Evolutionary conservation across 2,888 invertebrate species (phyloP).

Genomic region (Caenorhabditis imperialis): DNA sequence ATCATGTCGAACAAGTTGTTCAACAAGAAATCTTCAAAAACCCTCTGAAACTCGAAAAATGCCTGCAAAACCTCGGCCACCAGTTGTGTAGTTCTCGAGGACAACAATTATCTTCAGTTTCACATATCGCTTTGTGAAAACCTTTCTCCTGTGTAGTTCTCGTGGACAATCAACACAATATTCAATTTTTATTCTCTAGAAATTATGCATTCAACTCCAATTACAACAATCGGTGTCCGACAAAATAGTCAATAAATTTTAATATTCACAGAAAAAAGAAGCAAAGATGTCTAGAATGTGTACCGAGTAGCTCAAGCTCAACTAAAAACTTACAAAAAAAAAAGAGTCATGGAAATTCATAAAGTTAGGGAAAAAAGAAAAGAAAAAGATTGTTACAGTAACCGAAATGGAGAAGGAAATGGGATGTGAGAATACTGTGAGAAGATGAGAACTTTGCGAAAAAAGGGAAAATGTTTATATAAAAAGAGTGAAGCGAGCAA

Average conservation of each 20-base stretch:
- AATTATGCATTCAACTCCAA: conserved; percentile 8
- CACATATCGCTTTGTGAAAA: too few species aligned
- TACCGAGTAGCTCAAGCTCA: conserved; percentile 24
- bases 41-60: too few species aligned
- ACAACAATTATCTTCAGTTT: too few species aligned
- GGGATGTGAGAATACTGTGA: conserved; percentile 32
- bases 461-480: too few species aligned
- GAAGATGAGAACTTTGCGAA: neutral
- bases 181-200: conserved; percentile 42
- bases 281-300: neutral
- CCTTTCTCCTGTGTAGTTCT: too few species aligned
- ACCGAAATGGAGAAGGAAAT: conserved; percentile 1
- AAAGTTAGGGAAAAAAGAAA: conserved; percentile 10
- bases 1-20: too few species aligned
- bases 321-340: conserved; percentile 22
- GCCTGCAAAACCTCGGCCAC: too few species aligned
- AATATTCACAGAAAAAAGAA: conserved; percentile 1
- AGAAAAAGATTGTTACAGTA: conserved; percentile 1
- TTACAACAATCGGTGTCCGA: too few species aligned
- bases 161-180: too few species aligned
- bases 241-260: conserved; percentile 5
- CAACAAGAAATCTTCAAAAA: too few species aligned
- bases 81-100: too few species aligned
- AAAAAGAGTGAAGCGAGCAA: neutral
- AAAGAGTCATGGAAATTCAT: conserved; percentile 21